A percentile compares a stretch with the other conserved stretches of the same genome.
phyloP scores from a whole-genome alignment of 2,888 invertebrate genomes.

The Tenthredo distinguenda region DNA sequence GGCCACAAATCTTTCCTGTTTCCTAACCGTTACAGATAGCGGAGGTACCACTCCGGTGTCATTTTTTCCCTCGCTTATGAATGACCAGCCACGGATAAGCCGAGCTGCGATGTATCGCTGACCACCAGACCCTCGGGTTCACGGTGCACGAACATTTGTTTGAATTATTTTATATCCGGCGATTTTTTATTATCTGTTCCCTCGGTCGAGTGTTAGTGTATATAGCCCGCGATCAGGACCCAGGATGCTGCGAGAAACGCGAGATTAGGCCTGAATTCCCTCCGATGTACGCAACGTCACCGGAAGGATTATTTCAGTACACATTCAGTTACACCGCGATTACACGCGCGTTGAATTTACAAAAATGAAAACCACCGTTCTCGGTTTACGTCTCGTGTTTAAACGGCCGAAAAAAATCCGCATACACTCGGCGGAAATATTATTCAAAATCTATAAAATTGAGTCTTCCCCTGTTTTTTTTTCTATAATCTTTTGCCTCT shows the following conservation, averaged over 20 bases:
- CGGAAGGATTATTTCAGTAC: conserved; percentile 40
- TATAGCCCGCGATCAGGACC: conserved; percentile 16
- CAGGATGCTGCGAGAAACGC: conserved; percentile 33
- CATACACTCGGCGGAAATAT: background rate
- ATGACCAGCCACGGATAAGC: conserved; percentile 77
- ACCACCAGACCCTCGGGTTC: conserved; percentile 56
- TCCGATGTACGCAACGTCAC: background rate
- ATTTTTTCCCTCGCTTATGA: conserved; percentile 65
- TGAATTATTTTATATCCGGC: conserved; percentile 77
- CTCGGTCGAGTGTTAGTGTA: conserved; percentile 9
- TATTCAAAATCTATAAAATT: background rate
- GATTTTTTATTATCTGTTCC: conserved; percentile 76
- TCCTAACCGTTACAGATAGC: conserved; percentile 76
- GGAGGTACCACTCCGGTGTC: conserved; percentile 61
- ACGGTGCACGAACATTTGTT: conserved; percentile 71
- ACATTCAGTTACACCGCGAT: conserved; percentile 2
- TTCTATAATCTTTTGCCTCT: background rate
- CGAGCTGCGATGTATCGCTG: conserved; percentile 70
- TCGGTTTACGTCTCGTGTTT: background rate
- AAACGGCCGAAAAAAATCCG: background rate
- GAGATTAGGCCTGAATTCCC: conserved; percentile 29
- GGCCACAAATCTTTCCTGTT: conserved; percentile 72
- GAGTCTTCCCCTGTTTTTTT: background rate
- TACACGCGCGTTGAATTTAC: conserved; percentile 14
- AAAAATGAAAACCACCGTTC: background rate